Conservation (phyloP, 2,888 invertebrate species). For the Chaetogeoica ovagalla region DNA sequence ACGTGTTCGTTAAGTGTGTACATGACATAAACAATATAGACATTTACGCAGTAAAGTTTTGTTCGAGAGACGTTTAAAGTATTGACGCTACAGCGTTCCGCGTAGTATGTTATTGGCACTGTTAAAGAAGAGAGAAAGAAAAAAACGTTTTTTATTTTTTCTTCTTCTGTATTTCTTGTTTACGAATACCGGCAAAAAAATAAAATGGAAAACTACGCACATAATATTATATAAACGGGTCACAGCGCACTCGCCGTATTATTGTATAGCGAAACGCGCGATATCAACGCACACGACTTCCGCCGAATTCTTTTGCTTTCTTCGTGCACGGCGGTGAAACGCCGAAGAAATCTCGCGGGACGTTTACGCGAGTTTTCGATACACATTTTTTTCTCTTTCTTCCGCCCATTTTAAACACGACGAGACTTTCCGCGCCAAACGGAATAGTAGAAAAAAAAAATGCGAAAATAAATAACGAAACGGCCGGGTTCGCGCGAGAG, state of each 20-base stretch:
- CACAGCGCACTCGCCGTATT: no score
- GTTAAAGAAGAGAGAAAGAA: no score
- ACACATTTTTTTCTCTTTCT: constrained; percentile 13
- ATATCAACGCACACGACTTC: neutral
- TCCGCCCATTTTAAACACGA: neutral
- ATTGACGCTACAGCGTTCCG: neutral
- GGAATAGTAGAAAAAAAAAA: constrained; percentile 29
- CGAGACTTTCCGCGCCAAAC: neutral
- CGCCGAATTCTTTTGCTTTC: constrained; percentile 18
- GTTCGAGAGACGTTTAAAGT: constrained; percentile 9
- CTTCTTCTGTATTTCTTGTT: no score
- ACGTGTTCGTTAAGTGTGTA: neutral
- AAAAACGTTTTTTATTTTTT: neutral
- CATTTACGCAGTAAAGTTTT: neutral
- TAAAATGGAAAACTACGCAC: neutral
- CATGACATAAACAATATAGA: neutral
- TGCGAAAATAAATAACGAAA: neutral
- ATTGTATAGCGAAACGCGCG: constrained; percentile 15
- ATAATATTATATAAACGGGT: constrained; percentile 8
- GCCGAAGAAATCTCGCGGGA: constrained; percentile 3
- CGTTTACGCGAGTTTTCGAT: neutral
- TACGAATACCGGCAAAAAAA: no score
- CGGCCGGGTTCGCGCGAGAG: no score
- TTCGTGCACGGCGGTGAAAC: neutral
- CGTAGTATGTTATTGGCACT: constrained; percentile 17